These are phyloP conservation scores for Chloroceryle inda DNA, from an alignment of 2,797 vertebrate species.

Conservation along the genomic window DNA sequence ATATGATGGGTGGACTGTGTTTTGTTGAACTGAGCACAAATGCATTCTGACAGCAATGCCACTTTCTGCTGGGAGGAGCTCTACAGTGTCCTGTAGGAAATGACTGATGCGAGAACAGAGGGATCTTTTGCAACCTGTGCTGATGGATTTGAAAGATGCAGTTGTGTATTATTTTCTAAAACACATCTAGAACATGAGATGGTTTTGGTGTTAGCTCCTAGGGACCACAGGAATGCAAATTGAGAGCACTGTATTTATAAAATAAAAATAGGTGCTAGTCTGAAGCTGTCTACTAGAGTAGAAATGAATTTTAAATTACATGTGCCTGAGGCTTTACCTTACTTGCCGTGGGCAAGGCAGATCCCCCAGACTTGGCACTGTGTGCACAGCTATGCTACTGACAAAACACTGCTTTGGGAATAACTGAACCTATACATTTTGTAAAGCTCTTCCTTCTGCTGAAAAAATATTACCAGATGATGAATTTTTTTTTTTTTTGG, in stretches of 20 bases:
- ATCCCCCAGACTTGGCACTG: conserved; percentile 50
- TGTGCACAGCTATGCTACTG: conserved; percentile 53
- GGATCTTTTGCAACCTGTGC: not conserved
- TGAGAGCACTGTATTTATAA: conserved; percentile 43
- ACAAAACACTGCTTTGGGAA: conserved; percentile 68
- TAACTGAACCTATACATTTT: conserved; percentile 64
- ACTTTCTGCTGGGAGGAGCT: not conserved
- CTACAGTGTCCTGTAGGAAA: not conserved
- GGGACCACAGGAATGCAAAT: conserved; percentile 37
- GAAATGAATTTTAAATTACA: conserved; percentile 76
- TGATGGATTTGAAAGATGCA: conserved; percentile 47
- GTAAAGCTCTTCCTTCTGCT: conserved; percentile 44
- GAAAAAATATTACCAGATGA: conserved; percentile 18
- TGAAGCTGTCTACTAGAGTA: conserved; percentile 60
- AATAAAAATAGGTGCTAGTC: conserved; percentile 68
- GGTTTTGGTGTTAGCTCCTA: conserved; percentile 43
- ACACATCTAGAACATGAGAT: not conserved
- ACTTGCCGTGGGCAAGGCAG: conserved; percentile 75
- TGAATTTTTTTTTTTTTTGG: not conserved
- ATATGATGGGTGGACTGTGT: rapidly evolving
- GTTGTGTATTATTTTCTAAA: conserved; percentile 59
- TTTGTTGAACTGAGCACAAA: not conserved
- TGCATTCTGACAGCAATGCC: not conserved
- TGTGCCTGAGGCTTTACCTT: conserved; percentile 71
- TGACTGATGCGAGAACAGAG: not conserved